Percentiles rank a stretch among this genome's conserved stretches.
These are phyloP conservation scores for Theonella swinhoei DNA, from an alignment of 37 sponge, comb jelly and placozoan species.

Conservation along the genomic window DNA sequence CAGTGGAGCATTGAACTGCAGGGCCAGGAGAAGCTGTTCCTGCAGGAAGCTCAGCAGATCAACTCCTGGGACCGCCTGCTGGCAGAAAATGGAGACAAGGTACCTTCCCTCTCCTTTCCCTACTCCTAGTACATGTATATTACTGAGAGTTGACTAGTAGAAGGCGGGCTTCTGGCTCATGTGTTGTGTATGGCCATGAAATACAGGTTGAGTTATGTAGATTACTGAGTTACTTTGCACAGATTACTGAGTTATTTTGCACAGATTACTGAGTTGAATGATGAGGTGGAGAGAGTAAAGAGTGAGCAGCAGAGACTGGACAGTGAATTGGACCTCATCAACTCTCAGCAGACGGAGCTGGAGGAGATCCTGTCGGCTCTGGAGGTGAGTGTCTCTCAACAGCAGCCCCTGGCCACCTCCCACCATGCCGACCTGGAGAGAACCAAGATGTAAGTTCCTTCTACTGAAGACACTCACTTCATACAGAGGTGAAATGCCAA, in stretches of 20 bases:
- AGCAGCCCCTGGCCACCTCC: conserved; percentile 6
- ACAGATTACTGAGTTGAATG: conserved; percentile 51
- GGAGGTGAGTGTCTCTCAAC: conserved; percentile 49
- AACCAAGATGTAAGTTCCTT: conserved; percentile 63
- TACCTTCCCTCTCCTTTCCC: too few relatives aligned
- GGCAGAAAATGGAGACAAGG: conserved; percentile 86
- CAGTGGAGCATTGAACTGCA: conserved; percentile 95
- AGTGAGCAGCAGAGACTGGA: conserved; percentile 78
- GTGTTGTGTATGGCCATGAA: not conserved
- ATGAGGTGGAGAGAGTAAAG: conserved; percentile 71
- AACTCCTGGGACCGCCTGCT: conserved; percentile 87
- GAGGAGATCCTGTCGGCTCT: conserved; percentile 82
- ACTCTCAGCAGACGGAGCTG: conserved; percentile 91
- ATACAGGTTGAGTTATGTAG: not conserved
- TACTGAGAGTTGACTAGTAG: not conserved
- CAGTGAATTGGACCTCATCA: conserved; percentile 93
- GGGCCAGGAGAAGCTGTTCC: conserved; percentile 91
- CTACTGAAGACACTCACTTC: too few relatives aligned
- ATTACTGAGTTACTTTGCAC: not conserved
- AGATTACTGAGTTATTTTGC: not conserved
- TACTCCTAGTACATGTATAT: too few relatives aligned
- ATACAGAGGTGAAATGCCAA: not conserved
- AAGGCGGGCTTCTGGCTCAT: not conserved
- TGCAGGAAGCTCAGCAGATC: conserved; percentile 87
- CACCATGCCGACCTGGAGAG: conserved; percentile 92